A percentile compares a stretch with the other conserved stretches of the same genome.
These are phyloP conservation scores for Oryzias dopingdopingensis DNA, from an alignment of 2,797 vertebrate genomes.

Conservation along the genomic window DNA sequence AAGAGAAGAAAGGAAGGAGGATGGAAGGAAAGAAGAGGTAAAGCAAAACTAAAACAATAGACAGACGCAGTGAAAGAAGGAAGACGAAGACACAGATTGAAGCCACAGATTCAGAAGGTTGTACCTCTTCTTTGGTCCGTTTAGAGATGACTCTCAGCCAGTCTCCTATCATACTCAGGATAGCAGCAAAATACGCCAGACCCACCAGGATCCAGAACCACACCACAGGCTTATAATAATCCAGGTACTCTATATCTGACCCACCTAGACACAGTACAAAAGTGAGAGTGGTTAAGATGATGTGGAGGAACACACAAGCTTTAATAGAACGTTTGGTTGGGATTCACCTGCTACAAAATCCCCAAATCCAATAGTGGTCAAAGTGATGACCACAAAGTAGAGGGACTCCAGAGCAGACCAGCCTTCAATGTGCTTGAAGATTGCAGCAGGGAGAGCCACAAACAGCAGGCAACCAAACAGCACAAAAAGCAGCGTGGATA, in stretches of 20 bases:
- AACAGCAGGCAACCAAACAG: conserved; percentile 94
- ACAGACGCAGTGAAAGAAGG: neutral
- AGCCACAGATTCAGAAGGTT: conserved; percentile 20
- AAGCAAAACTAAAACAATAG: neutral
- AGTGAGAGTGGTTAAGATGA: neutral
- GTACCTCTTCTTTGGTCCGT: conserved; percentile 95
- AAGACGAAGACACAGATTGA: neutral
- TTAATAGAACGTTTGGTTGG: neutral
- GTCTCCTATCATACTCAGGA: conserved; percentile 97
- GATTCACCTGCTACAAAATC: conserved; percentile 92
- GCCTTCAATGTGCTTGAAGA: conserved; percentile 96
- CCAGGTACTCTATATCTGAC: conserved; percentile 91
- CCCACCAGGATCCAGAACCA: conserved; percentile 98
- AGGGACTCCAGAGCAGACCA: conserved; percentile 93
- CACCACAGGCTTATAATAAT: conserved; percentile 94
- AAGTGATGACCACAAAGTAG: conserved; percentile 96
- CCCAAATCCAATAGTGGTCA: conserved; percentile 96
- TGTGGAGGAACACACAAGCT: neutral
- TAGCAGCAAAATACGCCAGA: conserved; percentile 94
- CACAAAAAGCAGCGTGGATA: conserved; percentile 94
- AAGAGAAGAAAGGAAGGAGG: neutral
- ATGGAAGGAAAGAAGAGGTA: neutral
- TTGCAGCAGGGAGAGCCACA: conserved; percentile 89
- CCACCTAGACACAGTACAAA: conserved; percentile 76
- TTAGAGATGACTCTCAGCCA: conserved; percentile 94